These are phyloP conservation scores for Tetramorium bicarinatum DNA, from an alignment of 2,888 invertebrate species.

Conservation along the genomic window DNA sequence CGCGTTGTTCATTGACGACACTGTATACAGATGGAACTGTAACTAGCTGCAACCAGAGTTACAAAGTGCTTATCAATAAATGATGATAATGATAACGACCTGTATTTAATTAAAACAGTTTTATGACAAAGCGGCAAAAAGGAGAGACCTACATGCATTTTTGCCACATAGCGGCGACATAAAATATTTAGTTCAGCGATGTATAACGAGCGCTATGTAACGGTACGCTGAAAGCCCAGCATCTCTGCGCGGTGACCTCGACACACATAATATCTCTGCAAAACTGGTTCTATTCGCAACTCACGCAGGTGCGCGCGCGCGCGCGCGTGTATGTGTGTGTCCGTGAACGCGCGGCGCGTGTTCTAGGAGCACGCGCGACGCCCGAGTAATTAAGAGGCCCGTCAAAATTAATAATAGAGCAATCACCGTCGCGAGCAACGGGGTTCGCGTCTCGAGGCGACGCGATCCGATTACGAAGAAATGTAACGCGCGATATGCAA, in stretches of 20 bases:
- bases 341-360: background rate
- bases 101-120: background rate
- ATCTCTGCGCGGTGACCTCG: slow-evolving; percentile 29
- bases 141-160: background rate
- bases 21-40: background rate
- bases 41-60: background rate
- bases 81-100: slow-evolving; percentile 15
- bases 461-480: slow-evolving; percentile 31
- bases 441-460: background rate
- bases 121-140: background rate
- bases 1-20: background rate
- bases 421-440: background rate
- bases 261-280: slow-evolving; percentile 26
- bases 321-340: background rate
- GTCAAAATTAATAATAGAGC: slow-evolving; percentile 34
- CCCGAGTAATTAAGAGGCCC: slow-evolving; percentile 19
- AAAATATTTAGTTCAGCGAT: slow-evolving; percentile 33
- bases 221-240: slow-evolving; percentile 14
- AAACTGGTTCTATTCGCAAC: slow-evolving; percentile 29
- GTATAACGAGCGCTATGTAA: slow-evolving; percentile 28
- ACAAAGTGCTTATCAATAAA: slow-evolving; percentile 2
- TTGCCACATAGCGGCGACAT: background rate
- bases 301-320: background rate
- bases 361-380: background rate
- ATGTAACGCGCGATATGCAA: slow-evolving; percentile 14